Conservation (phyloP, 1,140 invertebrate species). For the Radopholus similis region DNA sequence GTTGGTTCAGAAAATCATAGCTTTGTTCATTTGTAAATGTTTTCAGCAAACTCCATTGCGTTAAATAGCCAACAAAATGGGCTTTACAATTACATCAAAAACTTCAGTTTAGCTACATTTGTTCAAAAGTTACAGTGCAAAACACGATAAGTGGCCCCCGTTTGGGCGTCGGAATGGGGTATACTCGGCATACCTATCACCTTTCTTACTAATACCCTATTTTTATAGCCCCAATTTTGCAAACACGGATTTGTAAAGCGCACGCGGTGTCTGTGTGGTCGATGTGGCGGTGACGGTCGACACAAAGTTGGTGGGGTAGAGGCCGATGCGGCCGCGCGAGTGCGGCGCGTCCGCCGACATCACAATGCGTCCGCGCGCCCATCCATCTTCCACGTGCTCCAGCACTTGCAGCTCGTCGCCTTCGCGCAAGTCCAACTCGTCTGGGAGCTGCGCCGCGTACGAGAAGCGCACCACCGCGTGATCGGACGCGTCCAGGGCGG, state of each 20-base stretch:
- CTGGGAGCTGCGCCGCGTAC: constrained; percentile 84
- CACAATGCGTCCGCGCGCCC: constrained; percentile 63
- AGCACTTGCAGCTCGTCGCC: constrained; percentile 84
- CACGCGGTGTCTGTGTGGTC: constrained; percentile 22
- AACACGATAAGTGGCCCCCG: no score
- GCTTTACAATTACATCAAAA: no score
- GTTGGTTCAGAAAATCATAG: no score
- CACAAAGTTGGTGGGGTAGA: constrained; percentile 65
- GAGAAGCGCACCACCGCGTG: constrained; percentile 78
- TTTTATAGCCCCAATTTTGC: no score
- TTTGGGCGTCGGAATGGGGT: no score
- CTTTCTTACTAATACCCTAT: no score
- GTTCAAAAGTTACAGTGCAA: no score
- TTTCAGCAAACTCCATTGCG: no score
- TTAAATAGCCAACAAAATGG: no score
- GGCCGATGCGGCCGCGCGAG: constrained; percentile 61
- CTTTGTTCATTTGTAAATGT: no score
- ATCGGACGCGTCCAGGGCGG: neutral
- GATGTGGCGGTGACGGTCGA: constrained; percentile 29
- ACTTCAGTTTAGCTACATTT: no score
- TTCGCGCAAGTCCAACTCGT: constrained; percentile 82
- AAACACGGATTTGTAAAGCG: neutral
- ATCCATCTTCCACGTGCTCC: constrained; percentile 66
- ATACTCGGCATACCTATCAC: no score
- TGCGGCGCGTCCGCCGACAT: neutral